phyloP scores from a whole-genome alignment of 2,797 vertebrate species.

The Cuculus canorus region DNA sequence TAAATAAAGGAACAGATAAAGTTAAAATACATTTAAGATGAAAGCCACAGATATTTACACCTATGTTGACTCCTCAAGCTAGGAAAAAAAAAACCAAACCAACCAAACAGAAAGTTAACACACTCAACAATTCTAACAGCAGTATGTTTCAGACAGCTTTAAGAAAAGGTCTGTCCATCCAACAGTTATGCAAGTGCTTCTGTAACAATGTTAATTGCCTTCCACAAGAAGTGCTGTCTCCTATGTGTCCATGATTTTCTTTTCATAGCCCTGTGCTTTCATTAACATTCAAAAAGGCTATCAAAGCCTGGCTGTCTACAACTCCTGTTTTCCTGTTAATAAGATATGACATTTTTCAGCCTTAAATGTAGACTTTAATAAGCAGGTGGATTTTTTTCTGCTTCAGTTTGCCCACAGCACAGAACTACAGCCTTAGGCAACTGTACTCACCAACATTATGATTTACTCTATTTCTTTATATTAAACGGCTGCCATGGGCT shows the following conservation, averaged over 20 bases:
- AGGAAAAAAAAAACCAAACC: not conserved
- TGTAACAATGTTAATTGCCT: not conserved
- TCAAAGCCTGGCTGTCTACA: not conserved
- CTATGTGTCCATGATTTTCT: not conserved
- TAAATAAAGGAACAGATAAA: not conserved
- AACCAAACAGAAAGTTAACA: not conserved
- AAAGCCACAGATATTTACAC: not conserved
- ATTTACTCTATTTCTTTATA: not conserved
- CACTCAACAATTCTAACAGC: not conserved
- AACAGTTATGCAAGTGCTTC: not conserved
- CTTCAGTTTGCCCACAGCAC: not conserved
- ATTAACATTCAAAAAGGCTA: not conserved
- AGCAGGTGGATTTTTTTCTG: not conserved
- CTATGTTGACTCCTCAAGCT: not conserved
- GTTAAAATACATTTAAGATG: not conserved
- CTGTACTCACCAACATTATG: not conserved
- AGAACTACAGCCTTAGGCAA: slow-evolving; percentile 2
- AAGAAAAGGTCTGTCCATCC: not conserved
- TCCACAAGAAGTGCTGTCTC: not conserved
- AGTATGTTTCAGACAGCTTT: not conserved
- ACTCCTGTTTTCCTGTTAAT: not conserved
- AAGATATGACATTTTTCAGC: not conserved
- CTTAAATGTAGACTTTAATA: slow-evolving; percentile 11
- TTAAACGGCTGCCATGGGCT: not conserved
- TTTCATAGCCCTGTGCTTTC: not conserved